Percentiles rank a stretch among this genome's conserved stretches.
These are phyloP conservation scores for Pandion haliaetus DNA, from an alignment of 2,113 vertebrate species.

Conservation along the genomic window DNA sequence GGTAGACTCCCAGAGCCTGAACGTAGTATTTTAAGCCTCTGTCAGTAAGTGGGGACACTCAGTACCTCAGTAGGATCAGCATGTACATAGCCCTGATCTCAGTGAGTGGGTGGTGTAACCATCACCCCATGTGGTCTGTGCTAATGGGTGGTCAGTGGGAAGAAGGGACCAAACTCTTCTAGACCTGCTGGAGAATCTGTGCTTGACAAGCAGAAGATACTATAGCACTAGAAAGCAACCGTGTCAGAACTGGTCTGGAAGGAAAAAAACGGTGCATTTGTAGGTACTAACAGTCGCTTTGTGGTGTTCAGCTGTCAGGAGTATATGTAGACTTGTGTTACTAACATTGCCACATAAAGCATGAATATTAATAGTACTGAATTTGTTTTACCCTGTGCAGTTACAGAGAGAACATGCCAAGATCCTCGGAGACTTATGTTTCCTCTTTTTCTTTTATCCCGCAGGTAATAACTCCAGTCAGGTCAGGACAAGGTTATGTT, in stretches of 20 bases:
- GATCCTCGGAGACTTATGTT: background rate
- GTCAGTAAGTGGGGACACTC: background rate
- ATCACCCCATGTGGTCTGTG: background rate
- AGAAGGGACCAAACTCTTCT: background rate
- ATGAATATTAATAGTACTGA: background rate
- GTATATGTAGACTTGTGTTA: background rate
- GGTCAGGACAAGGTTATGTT: conserved; percentile 87
- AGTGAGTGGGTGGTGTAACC: background rate
- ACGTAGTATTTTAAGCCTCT: background rate
- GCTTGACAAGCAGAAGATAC: background rate
- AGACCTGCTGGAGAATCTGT: background rate
- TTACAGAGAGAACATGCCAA: background rate
- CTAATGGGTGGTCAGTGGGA: background rate
- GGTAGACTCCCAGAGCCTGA: background rate
- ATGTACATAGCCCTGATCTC: background rate
- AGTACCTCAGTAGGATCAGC: background rate
- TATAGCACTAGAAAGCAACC: background rate
- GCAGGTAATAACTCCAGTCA: conserved; percentile 90
- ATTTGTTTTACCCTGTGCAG: background rate
- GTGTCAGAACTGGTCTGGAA: background rate
- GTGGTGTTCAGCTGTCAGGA: background rate
- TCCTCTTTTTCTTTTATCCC: conserved; percentile 38
- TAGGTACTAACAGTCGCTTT: background rate
- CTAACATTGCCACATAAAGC: background rate
- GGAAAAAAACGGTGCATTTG: background rate